Conservation (phyloP, 2,888 invertebrate species). For the Lordiphosa andalusiaca region DNA sequence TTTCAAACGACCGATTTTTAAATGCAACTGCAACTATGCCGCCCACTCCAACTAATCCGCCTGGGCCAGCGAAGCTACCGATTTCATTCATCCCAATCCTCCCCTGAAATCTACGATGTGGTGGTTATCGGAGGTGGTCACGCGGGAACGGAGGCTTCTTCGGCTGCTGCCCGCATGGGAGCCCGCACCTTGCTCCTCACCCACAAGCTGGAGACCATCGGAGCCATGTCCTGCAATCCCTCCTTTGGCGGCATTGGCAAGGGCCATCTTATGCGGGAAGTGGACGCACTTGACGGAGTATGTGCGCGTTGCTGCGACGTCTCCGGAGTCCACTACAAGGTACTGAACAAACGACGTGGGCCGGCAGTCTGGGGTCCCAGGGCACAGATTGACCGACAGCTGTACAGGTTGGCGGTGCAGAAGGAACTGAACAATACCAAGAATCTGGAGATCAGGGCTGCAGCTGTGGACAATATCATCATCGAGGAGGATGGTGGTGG, state of each 20-base stretch:
- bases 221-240: conserved; percentile 97
- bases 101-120: conserved; percentile 82
- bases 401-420: conserved; percentile 90
- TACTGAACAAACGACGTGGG: conserved; percentile 89
- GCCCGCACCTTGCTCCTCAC: conserved; percentile 89
- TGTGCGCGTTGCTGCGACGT: conserved; percentile 90
- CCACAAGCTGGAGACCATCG: conserved; percentile 90
- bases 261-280: conserved; percentile 91
- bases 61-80: no score
- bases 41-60: no score
- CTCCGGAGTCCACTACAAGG: conserved; percentile 90
- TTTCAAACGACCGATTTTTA: no score
- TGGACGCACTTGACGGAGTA: conserved; percentile 93
- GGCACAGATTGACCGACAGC: conserved; percentile 91
- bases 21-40: no score
- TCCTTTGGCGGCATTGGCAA: conserved; percentile 96
- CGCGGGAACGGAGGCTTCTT: conserved; percentile 93
- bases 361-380: conserved; percentile 94
- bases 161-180: conserved; percentile 91
- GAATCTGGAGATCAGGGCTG: conserved; percentile 84
- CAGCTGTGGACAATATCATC: conserved; percentile 90
- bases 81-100: background rate
- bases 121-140: conserved; percentile 94
- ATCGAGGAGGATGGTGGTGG: conserved; percentile 72
- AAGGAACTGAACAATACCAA: conserved; percentile 84